Conservation (phyloP, 2,113 vertebrate species). For the Abramis brama region DNA sequence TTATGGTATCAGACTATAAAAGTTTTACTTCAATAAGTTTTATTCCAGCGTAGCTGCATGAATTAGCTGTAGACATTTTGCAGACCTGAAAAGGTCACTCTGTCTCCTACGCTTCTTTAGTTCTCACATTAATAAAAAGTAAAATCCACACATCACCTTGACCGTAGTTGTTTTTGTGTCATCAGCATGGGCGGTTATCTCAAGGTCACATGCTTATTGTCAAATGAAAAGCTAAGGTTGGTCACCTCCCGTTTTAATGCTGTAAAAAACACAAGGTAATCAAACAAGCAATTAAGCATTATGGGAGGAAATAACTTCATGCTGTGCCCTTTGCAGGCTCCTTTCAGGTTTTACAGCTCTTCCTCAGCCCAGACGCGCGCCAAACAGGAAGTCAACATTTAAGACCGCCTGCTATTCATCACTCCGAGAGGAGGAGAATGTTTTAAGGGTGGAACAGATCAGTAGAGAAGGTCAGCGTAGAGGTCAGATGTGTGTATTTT, state of each 20-base stretch:
- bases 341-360: conserved; percentile 38
- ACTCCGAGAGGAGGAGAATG: background rate
- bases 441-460: background rate
- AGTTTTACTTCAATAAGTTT: background rate
- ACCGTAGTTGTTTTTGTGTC: conserved; percentile 42
- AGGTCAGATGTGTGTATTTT: conserved; percentile 19
- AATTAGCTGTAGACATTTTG: background rate
- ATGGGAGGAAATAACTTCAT: conserved; percentile 48
- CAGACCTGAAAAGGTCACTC: background rate
- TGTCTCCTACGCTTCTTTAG: background rate
- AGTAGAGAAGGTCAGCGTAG: conserved; percentile 1
- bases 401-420: conserved; percentile 25
- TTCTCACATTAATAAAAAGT: conserved; percentile 16
- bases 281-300: conserved; percentile 60
- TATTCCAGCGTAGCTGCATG: background rate
- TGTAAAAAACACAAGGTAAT: conserved; percentile 49
- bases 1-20: background rate
- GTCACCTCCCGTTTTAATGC: conserved; percentile 47
- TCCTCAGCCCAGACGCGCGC: background rate
- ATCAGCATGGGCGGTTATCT: conserved; percentile 30
- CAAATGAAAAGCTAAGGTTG: conserved; percentile 51
- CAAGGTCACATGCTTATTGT: conserved; percentile 56
- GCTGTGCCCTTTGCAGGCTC: conserved; percentile 42
- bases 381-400: conserved; percentile 32
- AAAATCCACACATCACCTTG: conserved; percentile 39